phyloP scores from a whole-genome alignment of 2,797 vertebrate species.

The Bovichtus diacanthus region DNA sequence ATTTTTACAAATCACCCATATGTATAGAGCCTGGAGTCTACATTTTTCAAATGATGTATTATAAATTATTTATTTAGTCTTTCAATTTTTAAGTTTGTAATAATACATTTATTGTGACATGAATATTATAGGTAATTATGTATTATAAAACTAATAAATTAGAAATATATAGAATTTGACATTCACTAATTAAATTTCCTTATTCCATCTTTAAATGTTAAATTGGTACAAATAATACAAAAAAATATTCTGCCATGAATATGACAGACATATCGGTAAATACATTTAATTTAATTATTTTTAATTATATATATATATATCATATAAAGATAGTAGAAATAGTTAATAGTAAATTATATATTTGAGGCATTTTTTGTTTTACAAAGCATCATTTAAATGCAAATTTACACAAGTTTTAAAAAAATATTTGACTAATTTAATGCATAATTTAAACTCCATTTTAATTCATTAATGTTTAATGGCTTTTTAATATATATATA shows the following conservation, averaged over 20 bases:
- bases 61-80: too few relatives aligned
- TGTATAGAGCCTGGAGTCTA: neutral
- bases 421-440: neutral
- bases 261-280: too few relatives aligned
- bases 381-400: neutral
- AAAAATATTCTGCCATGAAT: neutral
- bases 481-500: too few relatives aligned
- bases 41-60: too few relatives aligned
- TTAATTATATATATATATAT: too few relatives aligned
- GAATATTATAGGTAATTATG: too few relatives aligned
- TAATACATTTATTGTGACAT: too few relatives aligned
- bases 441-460: neutral
- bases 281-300: too few relatives aligned
- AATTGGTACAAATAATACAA: neutral
- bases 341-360: neutral
- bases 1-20: neutral
- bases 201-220: neutral
- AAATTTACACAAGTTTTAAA: neutral
- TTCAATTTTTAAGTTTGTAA: too few relatives aligned
- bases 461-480: neutral
- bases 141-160: neutral
- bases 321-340: neutral
- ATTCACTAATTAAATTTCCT: neutral
- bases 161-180: neutral
- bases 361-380: neutral